phyloP scores from a whole-genome alignment of 2,113 vertebrate species.

The Orthonyx spaldingii region DNA sequence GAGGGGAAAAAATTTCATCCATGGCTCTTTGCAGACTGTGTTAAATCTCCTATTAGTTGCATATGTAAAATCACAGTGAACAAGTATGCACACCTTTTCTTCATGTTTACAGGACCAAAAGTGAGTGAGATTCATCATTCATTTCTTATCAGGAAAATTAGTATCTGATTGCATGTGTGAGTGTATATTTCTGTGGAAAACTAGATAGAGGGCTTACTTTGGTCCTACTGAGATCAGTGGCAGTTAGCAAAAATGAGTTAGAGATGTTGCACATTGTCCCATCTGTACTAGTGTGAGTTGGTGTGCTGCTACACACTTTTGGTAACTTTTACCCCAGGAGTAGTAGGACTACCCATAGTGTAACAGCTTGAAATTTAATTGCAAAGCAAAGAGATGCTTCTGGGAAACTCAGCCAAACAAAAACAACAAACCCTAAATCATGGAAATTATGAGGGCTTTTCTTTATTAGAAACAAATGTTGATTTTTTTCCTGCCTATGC shows the following conservation, averaged over 20 bases:
- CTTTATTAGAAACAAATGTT: constrained; percentile 64
- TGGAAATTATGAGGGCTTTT: constrained; percentile 50
- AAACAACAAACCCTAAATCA: constrained; percentile 40
- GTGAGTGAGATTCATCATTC: neutral
- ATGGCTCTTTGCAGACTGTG: neutral
- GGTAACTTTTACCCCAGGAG: neutral
- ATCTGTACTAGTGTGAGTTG: neutral
- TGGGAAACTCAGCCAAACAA: constrained; percentile 46
- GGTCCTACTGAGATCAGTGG: neutral
- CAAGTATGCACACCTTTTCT: neutral
- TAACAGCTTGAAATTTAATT: constrained; percentile 26
- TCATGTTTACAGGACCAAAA: neutral
- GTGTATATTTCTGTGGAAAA: neutral
- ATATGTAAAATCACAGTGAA: neutral
- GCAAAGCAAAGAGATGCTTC: constrained; percentile 22
- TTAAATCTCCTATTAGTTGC: neutral
- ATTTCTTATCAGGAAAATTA: neutral
- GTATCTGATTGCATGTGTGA: neutral
- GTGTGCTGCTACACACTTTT: neutral
- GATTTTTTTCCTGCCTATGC: constrained; percentile 18
- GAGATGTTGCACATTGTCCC: neutral
- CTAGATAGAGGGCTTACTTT: neutral
- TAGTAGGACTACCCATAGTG: neutral
- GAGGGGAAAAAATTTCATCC: neutral
- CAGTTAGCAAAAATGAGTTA: neutral